Evolutionary conservation across 2,888 invertebrate genomes (phyloP), one percentile per base, ranked within the genome.

Genomic region (Ditylenchus weischeri): DNA sequence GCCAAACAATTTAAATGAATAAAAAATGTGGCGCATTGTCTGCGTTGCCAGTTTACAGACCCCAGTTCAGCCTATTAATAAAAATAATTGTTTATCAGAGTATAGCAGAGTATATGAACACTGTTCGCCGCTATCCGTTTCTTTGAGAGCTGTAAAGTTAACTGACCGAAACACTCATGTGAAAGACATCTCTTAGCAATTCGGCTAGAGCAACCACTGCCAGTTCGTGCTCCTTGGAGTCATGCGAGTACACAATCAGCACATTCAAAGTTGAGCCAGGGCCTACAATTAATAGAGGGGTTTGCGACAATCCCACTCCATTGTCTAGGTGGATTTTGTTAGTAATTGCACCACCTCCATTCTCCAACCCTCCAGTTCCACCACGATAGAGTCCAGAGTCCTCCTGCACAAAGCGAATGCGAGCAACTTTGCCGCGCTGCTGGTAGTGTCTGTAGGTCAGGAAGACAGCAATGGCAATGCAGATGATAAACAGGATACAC

Each of bases 221-320:
- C 8, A 75, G 74, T 35, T 83, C 81, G 71, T 82, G 82, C 18
- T 70, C 73, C 0, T 70, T 57, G 43, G 76, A 74, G 68, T 82
- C 82, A 66, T 83, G 82, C 13, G 79, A 68, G 64, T 82, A 82
- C 38, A 82, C 67, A 62, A 82, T 75, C 38, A 82, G 69, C 3
- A 83, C 70, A 11, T 78, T 78, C 18, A 76, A 38, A 58, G 71
- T 73, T 23, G 58, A 6, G 36, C 60, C 57, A 43, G 35, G 21
- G 18, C 48, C 23, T 8, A 49, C n/a, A 0, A 47, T 38, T 5
- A 47, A 48, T 8, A 47, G 21, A 7, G 43, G 21, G 8, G n/a
- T 48, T 62, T 62, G n/a, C 0, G 62, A 38, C 6, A 62, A n/a
- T 8, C 47, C 23, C 54, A 54, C 54, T 21, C 54, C n/a, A 54